Percentiles rank a stretch among this genome's conserved stretches.
Conservation (phyloP, 2,113 vertebrate genomes). For the Istiophorus platypterus region DNA sequence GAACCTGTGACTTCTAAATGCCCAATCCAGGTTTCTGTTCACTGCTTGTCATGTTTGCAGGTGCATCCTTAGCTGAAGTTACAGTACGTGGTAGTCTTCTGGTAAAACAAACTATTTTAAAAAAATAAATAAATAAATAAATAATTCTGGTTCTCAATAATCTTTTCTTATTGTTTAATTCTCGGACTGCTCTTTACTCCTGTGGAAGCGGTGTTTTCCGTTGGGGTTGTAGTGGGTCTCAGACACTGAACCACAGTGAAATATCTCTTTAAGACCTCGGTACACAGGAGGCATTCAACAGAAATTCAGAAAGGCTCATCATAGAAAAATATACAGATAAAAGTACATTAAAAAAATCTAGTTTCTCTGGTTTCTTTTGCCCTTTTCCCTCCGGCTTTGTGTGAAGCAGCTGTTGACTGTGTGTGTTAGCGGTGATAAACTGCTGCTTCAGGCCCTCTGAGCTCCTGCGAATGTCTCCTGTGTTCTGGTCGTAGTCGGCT, state of each 20-base stretch:
- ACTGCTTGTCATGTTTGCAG: too few relatives aligned
- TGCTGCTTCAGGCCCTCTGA: neutral
- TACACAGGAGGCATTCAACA: conserved; percentile 18
- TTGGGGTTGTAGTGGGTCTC: neutral
- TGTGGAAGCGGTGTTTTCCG: neutral
- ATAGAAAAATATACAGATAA: neutral
- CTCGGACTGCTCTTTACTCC: neutral
- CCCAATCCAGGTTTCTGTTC: too few relatives aligned
- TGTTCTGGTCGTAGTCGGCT: conserved; percentile 20
- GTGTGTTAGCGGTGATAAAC: neutral
- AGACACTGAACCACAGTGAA: conserved; percentile 31
- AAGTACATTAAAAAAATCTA: neutral
- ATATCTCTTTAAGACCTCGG: conserved; percentile 6
- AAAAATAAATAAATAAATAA: too few relatives aligned
- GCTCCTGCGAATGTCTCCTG: conserved; percentile 20
- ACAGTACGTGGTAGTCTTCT: too few relatives aligned
- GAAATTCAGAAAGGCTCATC: neutral
- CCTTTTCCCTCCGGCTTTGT: neutral
- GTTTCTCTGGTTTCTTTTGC: neutral
- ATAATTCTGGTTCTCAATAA: too few relatives aligned
- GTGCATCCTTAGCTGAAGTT: too few relatives aligned
- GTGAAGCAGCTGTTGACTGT: neutral
- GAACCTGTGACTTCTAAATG: too few relatives aligned
- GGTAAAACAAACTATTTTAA: too few relatives aligned
- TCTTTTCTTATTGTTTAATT: too few relatives aligned